Conservation (phyloP, 53 echinoderm and acorn worm species). For the Pentamera pediparva region DNA sequence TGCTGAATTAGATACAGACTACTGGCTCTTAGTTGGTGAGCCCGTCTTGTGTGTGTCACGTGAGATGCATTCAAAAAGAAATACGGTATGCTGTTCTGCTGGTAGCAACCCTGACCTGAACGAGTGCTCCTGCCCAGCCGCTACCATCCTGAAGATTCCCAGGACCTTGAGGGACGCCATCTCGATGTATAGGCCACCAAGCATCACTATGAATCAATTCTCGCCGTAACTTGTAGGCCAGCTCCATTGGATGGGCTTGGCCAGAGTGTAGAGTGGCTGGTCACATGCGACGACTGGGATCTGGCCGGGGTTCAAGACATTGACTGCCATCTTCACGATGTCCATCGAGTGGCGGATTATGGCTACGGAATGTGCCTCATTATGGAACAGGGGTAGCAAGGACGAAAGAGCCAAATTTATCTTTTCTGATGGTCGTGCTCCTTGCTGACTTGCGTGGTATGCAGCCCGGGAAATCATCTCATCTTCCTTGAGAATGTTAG, state of each 20-base stretch:
- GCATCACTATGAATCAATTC: conserved; percentile 15
- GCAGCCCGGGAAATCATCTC: neutral
- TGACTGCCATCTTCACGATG: conserved; percentile 18
- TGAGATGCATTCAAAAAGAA: too few relatives aligned
- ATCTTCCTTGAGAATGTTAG: neutral
- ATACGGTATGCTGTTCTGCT: neutral
- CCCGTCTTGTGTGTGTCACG: neutral
- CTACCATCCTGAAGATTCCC: conserved; percentile 1
- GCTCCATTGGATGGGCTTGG: conserved; percentile 27
- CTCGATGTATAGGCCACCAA: conserved; percentile 31
- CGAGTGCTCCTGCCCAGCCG: neutral
- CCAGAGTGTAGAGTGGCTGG: conserved; percentile 24
- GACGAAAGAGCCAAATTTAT: conserved; percentile 6
- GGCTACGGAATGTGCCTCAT: neutral
- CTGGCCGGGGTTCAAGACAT: conserved; percentile 26
- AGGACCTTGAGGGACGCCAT: conserved; percentile 16
- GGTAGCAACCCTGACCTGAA: neutral
- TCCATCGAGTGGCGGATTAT: conserved; percentile 28
- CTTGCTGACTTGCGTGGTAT: neutral
- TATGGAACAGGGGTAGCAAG: conserved; percentile 36
- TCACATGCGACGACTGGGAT: conserved; percentile 26
- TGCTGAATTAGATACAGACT: conserved; percentile 8
- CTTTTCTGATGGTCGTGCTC: neutral
- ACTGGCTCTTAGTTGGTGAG: neutral
- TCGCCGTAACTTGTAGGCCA: conserved; percentile 21